A percentile compares a stretch with the other conserved stretches of the same genome.
Evolutionary conservation across 23 tunicate genomes (phyloP).

Genomic region (Clavelina lepadiformis): DNA sequence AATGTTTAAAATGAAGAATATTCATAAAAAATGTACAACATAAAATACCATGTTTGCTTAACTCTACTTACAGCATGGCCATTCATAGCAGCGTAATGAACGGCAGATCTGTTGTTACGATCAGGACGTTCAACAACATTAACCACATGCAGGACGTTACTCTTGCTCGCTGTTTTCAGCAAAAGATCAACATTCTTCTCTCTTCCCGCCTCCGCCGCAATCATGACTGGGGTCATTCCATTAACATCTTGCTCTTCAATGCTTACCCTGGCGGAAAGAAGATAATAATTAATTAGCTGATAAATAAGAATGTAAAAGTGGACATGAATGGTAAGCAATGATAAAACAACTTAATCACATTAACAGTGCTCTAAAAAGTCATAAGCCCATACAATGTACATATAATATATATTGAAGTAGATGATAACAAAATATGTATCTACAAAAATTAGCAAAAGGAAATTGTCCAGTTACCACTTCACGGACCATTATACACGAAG

Average conservation of each 20-base stretch:
- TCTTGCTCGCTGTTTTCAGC: slow-evolving; percentile 38
- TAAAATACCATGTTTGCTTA: no score
- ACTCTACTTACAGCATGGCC: slow-evolving; percentile 84
- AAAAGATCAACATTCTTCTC: slow-evolving; percentile 70
- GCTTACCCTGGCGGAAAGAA: slow-evolving; percentile 91
- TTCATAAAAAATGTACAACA: no score
- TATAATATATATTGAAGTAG: background rate
- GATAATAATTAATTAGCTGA: no score
- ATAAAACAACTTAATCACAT: background rate
- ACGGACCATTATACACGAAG: background rate
- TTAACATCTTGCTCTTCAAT: slow-evolving; percentile 90
- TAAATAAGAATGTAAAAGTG: background rate
- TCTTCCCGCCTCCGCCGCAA: slow-evolving; percentile 87
- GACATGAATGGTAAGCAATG: background rate
- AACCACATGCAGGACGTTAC: slow-evolving; percentile 39
- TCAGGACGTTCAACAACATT: slow-evolving; percentile 92
- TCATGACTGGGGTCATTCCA: slow-evolving; percentile 98
- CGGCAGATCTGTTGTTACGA: slow-evolving; percentile 74
- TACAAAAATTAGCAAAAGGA: background rate
- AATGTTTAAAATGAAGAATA: no score
- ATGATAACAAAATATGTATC: background rate
- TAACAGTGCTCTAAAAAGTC: background rate
- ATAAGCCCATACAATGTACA: background rate
- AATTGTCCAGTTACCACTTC: background rate
- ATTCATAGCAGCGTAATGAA: slow-evolving; percentile 95